Percentiles rank a stretch among this genome's conserved stretches.
These are phyloP conservation scores for Azorinus chamasolen DNA, from an alignment of 2,888 invertebrate genomes.

Conservation along the genomic window DNA sequence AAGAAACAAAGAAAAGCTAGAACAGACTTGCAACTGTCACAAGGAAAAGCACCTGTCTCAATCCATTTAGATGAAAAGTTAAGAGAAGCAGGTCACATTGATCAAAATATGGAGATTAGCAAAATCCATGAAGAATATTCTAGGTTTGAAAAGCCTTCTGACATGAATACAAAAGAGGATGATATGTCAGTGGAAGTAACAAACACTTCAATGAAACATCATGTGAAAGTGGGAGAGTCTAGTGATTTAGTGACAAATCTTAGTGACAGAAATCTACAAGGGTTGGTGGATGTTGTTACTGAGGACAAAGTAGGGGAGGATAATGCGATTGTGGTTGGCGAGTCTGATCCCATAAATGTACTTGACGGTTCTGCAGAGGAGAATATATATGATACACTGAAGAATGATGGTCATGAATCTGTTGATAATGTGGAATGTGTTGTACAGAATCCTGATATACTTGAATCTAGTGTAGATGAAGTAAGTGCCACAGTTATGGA, in stretches of 20 bases:
- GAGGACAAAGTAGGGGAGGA: neutral
- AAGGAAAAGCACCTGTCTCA: no score
- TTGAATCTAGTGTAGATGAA: neutral
- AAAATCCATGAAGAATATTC: no score
- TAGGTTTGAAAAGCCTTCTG: no score
- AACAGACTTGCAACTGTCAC: neutral
- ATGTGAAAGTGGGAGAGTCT: neutral
- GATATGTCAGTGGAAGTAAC: neutral
- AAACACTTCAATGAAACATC: neutral
- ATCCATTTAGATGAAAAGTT: no score
- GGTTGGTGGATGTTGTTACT: neutral
- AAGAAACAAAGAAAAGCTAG: neutral
- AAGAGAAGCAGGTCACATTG: no score
- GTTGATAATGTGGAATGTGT: conserved; percentile 1
- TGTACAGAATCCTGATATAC: neutral
- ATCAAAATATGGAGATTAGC: no score
- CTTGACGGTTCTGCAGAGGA: neutral
- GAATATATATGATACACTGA: neutral
- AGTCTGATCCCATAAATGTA: neutral
- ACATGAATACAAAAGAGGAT: neutral
- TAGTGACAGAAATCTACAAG: neutral
- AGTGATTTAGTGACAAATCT: neutral
- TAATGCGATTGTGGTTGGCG: neutral
- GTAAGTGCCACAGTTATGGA: neutral
- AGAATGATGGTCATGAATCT: neutral